These are phyloP conservation scores for Orthochromis malagaraziensis DNA, from an alignment of 2,113 vertebrate genomes.

Conservation along the genomic window DNA sequence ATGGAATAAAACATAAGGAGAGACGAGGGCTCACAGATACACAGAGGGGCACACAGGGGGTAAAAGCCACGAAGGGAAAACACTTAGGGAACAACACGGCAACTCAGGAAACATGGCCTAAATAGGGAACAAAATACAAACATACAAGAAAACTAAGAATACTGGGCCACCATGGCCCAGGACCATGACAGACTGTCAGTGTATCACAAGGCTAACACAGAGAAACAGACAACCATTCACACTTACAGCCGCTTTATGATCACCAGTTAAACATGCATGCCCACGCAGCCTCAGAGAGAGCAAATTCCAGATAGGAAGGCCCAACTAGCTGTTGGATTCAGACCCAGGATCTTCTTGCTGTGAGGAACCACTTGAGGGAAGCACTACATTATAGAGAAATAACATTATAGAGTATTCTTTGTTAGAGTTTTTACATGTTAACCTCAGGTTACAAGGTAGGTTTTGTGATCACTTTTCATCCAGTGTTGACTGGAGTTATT, in stretches of 20 bases:
- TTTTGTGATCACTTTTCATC: neutral
- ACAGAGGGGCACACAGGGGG: too few relatives aligned
- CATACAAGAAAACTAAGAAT: too few relatives aligned
- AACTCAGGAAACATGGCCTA: too few relatives aligned
- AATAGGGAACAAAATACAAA: too few relatives aligned
- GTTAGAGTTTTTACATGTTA: neutral
- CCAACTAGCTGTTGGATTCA: neutral
- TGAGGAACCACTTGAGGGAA: neutral
- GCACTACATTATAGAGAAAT: neutral
- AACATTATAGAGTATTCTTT: neutral
- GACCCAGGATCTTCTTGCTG: neutral
- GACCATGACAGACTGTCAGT: neutral
- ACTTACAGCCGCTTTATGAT: neutral
- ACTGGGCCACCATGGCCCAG: too few relatives aligned
- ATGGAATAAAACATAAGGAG: too few relatives aligned
- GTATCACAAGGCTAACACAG: neutral
- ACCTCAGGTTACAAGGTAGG: neutral
- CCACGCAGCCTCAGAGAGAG: neutral
- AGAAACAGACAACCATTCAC: neutral
- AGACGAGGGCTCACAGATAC: too few relatives aligned
- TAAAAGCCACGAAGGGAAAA: too few relatives aligned
- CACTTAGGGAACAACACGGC: too few relatives aligned
- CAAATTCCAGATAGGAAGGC: neutral
- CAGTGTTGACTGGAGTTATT: neutral
- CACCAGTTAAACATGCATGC: neutral